Base-by-base conservation (phyloP, 2,888 invertebrate species). In the Trichopoda pennipes region DNA sequence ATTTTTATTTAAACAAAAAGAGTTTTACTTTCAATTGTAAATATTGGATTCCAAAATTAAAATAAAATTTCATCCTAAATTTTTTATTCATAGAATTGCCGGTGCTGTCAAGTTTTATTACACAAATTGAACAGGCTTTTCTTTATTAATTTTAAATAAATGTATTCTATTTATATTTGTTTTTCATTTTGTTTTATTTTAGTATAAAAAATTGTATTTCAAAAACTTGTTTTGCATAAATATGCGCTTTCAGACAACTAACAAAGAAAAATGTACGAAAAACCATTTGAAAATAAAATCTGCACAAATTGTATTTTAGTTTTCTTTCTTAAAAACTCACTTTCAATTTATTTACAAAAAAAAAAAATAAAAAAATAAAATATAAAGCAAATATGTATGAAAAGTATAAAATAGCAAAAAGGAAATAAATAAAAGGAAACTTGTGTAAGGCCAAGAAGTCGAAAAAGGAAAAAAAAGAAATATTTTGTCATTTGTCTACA, bases 401-500 rank as follows among this genome's bases (percentile, higher is more conserved):
- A 21, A 17, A 55, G 23, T 16, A 17, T 32, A 21, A 17, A 47
- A 63, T 55, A 17, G 35, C 19, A 63, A 8, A 44, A 44, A 9
- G 38, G 42, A 58, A 35, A 38, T 51, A 75, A 69, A 76, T 38
- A 51, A 63, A 53, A 32, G 38, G 17, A 42, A 85, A 85, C 84
- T 87, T 61, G 86, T 86, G 83, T 87, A 88, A 88, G 58, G 19
- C 51, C 72, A 72, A 88, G 86, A 51, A 51, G 69, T 51, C 86
- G 86, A n/a, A n/a, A n/a, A n/a, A n/a, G 86, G 86, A 77, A 63
- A 58, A 68, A 47, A 44, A 32, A 55, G 42, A 87, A 88, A 88
- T 86, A 87, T 88, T 87, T 86, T 88, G 89, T 88, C 89, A 89
- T 89, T 88, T 89, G 89, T 87, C 88, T 86, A 84, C 81, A 85